Evolutionary conservation across 2,888 invertebrate genomes (phyloP).

Genomic region (Kuschelorhynchus macadamiae): DNA sequence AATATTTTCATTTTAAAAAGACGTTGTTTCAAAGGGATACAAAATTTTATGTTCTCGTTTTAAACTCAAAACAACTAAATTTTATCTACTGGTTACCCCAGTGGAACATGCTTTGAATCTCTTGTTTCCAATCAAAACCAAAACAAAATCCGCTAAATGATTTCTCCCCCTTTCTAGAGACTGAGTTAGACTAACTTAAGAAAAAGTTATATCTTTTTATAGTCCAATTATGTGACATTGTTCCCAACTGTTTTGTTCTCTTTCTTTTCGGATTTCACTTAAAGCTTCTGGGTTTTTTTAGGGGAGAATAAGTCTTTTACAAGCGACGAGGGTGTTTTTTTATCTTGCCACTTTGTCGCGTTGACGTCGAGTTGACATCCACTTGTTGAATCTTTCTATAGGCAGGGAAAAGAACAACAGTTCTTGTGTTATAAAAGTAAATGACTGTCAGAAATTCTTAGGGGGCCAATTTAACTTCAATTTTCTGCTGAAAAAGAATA

Average conservation of each 20-base stretch:
- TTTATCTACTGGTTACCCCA: no score
- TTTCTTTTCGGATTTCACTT: conserved; percentile 60
- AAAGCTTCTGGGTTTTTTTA: conserved; percentile 56
- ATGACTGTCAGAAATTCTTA: conserved; percentile 58
- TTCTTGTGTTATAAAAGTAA: conserved; percentile 61
- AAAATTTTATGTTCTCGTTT: no score
- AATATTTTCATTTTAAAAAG: no score
- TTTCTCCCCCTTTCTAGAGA: conserved; percentile 16
- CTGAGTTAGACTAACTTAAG: conserved; percentile 34
- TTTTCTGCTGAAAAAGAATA: conserved; percentile 35
- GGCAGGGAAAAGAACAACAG: conserved; percentile 59
- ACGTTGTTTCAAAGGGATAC: no score
- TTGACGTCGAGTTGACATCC: conserved; percentile 68
- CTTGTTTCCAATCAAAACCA: no score
- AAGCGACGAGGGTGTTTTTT: conserved; percentile 68
- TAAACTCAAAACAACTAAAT: no score
- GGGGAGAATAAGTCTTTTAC: conserved; percentile 65
- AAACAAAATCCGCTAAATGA: conserved; percentile 24
- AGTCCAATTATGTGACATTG: conserved; percentile 50
- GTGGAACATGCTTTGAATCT: no score
- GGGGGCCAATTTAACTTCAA: conserved; percentile 46
- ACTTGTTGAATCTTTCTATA: conserved; percentile 65
- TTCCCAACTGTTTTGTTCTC: conserved; percentile 48
- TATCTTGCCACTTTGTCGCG: conserved; percentile 68
- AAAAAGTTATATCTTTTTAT: conserved; percentile 45